These are phyloP conservation scores for Heterochromis multidens DNA, from an alignment of 2,113 vertebrate species.

Conservation along the genomic window DNA sequence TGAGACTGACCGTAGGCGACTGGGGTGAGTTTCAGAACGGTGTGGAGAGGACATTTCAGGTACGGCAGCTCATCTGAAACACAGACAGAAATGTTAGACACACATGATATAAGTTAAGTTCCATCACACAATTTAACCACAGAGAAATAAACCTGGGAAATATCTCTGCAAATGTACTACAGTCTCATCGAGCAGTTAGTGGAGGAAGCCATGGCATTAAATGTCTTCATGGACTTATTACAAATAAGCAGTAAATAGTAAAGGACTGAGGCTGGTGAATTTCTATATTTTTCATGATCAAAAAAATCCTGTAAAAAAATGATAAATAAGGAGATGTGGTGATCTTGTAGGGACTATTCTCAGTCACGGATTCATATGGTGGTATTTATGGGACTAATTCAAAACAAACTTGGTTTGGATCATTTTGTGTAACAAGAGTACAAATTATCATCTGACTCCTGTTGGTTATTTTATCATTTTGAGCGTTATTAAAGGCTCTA, in stretches of 20 bases:
- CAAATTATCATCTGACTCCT: too few relatives aligned
- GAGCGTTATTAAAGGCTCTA: neutral
- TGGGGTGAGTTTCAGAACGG: conserved; percentile 73
- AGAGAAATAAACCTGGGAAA: neutral
- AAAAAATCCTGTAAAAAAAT: neutral
- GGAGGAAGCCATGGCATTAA: too few relatives aligned
- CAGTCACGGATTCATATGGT: neutral
- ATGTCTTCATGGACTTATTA: too few relatives aligned
- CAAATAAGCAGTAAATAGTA: too few relatives aligned
- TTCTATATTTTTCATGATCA: neutral
- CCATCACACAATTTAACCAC: neutral
- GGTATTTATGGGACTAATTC: neutral
- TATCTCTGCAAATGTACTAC: too few relatives aligned
- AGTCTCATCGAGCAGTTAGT: too few relatives aligned
- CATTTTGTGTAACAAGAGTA: neutral
- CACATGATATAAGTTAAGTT: neutral
- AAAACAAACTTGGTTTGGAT: neutral
- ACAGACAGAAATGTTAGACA: neutral
- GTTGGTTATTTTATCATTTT: too few relatives aligned
- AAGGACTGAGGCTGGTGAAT: too few relatives aligned
- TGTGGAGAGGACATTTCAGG: conserved; percentile 77
- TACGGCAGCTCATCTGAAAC: conserved; percentile 72
- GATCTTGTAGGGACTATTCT: accelerated
- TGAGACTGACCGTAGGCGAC: conserved; percentile 73
- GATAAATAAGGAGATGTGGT: neutral